Conservation (phyloP, 2,113 vertebrate genomes). For the Edolisoma coerulescens region DNA sequence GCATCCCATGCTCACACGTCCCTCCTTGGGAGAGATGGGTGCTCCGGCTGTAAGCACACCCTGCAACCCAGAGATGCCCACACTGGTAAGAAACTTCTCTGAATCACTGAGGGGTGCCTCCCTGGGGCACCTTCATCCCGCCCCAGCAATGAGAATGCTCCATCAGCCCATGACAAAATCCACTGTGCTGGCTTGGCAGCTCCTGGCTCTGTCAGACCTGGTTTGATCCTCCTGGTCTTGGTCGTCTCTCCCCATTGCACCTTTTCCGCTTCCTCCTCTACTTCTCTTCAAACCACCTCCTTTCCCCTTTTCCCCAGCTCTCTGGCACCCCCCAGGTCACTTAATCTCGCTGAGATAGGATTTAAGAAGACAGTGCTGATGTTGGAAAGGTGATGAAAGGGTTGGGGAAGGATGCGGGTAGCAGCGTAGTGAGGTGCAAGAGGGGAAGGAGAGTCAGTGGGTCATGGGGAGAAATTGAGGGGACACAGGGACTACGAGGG, state of each 20-base stretch:
- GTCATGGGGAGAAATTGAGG: not conserved
- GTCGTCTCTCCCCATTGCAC: not conserved
- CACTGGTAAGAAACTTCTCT: not conserved
- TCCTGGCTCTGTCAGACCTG: not conserved
- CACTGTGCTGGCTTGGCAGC: accelerated
- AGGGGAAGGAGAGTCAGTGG: not conserved
- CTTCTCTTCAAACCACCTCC: not conserved
- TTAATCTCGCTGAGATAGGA: not conserved
- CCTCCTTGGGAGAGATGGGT: not conserved
- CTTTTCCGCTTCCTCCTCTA: not conserved
- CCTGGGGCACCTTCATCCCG: not conserved
- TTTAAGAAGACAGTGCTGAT: not conserved
- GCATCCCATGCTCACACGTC: not conserved
- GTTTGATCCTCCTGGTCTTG: not conserved
- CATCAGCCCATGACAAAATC: not conserved
- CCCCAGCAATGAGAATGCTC: not conserved
- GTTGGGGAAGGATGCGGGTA: not conserved
- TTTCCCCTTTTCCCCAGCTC: not conserved
- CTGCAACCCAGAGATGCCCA: not conserved
- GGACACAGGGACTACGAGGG: accelerated
- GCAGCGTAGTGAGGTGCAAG: accelerated
- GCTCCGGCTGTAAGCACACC: not conserved
- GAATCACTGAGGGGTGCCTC: accelerated
- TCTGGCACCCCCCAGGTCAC: not conserved
- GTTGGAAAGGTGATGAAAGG: not conserved